Percentiles rank a stretch among this genome's conserved stretches.
phyloP scores from a whole-genome alignment of 2,113 vertebrate genomes.

The Myanophis thanlyinensis region DNA sequence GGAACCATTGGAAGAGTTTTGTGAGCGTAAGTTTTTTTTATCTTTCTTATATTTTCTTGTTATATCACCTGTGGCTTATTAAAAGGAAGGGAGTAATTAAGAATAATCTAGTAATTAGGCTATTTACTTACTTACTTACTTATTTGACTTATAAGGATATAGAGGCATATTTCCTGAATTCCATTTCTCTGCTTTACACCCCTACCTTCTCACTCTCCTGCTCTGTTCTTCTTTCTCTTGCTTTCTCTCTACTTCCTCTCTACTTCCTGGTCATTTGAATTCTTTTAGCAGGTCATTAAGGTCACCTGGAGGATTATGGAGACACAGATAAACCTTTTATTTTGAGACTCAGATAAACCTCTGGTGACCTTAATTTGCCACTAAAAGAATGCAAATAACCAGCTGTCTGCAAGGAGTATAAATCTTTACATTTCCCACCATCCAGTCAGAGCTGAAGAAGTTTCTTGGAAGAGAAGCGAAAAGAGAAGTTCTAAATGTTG shows the following conservation, averaged over 20 bases:
- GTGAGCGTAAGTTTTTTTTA: constrained; percentile 41
- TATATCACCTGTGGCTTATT: background rate
- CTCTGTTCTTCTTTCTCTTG: background rate
- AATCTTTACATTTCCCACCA: too few relatives aligned
- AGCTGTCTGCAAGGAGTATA: too few relatives aligned
- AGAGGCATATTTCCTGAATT: background rate
- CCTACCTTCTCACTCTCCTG: background rate
- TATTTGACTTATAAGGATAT: background rate
- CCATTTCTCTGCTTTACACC: background rate
- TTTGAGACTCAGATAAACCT: too few relatives aligned
- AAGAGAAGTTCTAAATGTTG: too few relatives aligned
- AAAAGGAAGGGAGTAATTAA: background rate
- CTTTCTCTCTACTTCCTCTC: background rate
- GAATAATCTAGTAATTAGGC: background rate
- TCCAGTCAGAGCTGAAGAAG: too few relatives aligned
- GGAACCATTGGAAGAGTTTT: constrained; percentile 43
- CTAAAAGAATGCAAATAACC: too few relatives aligned
- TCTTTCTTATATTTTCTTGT: background rate
- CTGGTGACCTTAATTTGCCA: too few relatives aligned
- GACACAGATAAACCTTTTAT: too few relatives aligned
- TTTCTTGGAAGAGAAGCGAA: too few relatives aligned
- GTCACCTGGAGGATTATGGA: too few relatives aligned
- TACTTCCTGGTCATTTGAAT: too few relatives aligned
- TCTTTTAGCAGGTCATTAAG: too few relatives aligned
- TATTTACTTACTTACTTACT: background rate